Evolutionary conservation across 2,113 vertebrate genomes (phyloP), one percentile per base, ranked within the genome.

Genomic region (Centropristis striata): DNA sequence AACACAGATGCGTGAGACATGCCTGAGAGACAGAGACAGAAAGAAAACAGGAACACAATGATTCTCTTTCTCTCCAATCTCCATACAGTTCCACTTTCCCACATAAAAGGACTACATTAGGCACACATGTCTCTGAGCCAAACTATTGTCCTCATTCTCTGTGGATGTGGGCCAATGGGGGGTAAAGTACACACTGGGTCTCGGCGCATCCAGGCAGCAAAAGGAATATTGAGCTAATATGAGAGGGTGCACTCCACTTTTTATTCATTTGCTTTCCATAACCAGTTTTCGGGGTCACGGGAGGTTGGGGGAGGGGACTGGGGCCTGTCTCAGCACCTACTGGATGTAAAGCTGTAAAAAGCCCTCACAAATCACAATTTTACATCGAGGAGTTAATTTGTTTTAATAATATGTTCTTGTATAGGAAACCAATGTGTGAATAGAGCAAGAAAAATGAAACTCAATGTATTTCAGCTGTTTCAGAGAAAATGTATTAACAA

Each of bases 41-140:
- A 57, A 47, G 37, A 75, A 86, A 88, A 67, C 58, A 65, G 65
- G 75, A 81, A 75, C 84, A 88, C 80, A 83, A 73, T 46, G 71
- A 82, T 86, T 41, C 49, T 49, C 63, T 86, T 83, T 81, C 77
- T 85, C 71, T 81, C 36, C 71, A 4, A 42, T 72, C 79, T 68
- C 69, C 61, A 79, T 85, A 78, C 71, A 84, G 86, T 87, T 81
- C 88, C 72, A 86, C 78, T 86, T 86, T 84, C 86, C 80, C 87
- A 93, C 88, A 92, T 90, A 79, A 92, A 91, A 91, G 87, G 66
- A 84, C 84, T 55, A 89, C 92, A 93, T 92, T 89, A 88, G 89
- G 85, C 91, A 84, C 88, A 90, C 89, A 89, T 90, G 88, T 90
- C 87, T 86, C 71, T 59, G 67, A 90, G 87, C 90, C 86, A 88